Base-by-base conservation (phyloP, 1,140 invertebrate species). In the Macrobrachium rosenbergii region DNA sequence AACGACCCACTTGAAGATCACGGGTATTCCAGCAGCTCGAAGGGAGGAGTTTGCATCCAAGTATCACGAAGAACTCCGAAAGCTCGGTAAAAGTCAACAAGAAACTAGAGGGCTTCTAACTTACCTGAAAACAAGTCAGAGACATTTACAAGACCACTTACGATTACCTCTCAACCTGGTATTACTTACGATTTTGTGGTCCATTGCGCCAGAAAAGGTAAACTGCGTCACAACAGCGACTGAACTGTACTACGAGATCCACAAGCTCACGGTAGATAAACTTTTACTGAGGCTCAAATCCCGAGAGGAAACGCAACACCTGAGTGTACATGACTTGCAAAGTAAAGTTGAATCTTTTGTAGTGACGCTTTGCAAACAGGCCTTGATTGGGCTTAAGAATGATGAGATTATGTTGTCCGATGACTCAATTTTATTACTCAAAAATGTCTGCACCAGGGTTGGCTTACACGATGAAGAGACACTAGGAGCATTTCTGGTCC, bases 211-310 rank as follows among this genome's bases (percentile, higher is more conserved):
- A 60, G 59, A 76, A 6, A 76, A 60, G 23, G 37, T 83, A 2
- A 83, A 83, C 59, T 45, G 23, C 8, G 82, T 83, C 17, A 76
- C 72, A 43, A 75, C 82, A 76, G 72, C 82, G n/a, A 75, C 82
- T 7, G 82, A 83, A 37, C 52, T 83, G 12, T 83, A 76, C 58
- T 60, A 7, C 8, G 52, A 76, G 59, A 83, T 76, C 21, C 19
- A 60, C 28, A 23, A 62, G 5, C 59, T 76, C 0, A 58, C 23
- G 0, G 58, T 19, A 19, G 82, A 83, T 11, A 83, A 83, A 21
- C 52, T 83, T 11, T 17, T 75, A 3, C 58, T 76, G 28, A 63
- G 82, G 63, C 23, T 83, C 17, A 83, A 83, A 28, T 17, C 16
- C 21, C 28, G 75, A 19, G 28, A 37, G 0, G 11, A 37, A 0